Base-by-base conservation (phyloP, 1,140 invertebrate genomes). In the Rhagoletis pomonella region DNA sequence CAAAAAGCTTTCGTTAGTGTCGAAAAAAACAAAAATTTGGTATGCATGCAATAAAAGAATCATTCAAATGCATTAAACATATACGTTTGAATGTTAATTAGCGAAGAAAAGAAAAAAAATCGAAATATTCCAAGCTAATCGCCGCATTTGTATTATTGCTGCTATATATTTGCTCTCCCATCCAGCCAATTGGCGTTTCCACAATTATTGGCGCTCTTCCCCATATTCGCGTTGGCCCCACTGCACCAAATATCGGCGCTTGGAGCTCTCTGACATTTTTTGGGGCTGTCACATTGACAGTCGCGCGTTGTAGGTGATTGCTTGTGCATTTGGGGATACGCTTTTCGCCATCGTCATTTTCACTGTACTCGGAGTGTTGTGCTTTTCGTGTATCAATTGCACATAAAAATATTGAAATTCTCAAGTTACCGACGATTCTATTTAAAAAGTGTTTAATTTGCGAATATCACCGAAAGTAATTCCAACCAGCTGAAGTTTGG, bases 241-340 rank as follows among this genome's bases (percentile, higher is more conserved):
- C 42, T 77, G 65, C 59, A 29, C 73, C n/a, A 81, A 55, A 50
- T 17, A 81, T n/a, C 55, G 47, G 73, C 19, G 47, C 42, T 81
- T 60, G 39, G 67, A 58, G 86, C 65, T 65, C 39, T 69, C 67
- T 87, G 55, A 69, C 42, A 62, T 50, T 85, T 60, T 6, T 65
- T 47, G 69, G 5, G 50, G 84, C 65, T 88, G 65, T 88, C 84
- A 88, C n/a, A 39, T 12, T 86, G 87, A 88, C 87, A 88, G 87
- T 87, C 60, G 69, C 55, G 58, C 59, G 73, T 73, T 39, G 60
- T 88, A 62, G 86, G 73, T 88, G 87, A 86, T 85, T 88, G 87
- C 86, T 87, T 65, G 73, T 81, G 50, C 73, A 81, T 81, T 81
- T 81, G 85, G 59, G 58, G 39, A 69, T 62, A 73, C 60, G 81